phyloP scores from a whole-genome alignment of 2,797 vertebrate genomes.

The Sorex maritimensis region DNA sequence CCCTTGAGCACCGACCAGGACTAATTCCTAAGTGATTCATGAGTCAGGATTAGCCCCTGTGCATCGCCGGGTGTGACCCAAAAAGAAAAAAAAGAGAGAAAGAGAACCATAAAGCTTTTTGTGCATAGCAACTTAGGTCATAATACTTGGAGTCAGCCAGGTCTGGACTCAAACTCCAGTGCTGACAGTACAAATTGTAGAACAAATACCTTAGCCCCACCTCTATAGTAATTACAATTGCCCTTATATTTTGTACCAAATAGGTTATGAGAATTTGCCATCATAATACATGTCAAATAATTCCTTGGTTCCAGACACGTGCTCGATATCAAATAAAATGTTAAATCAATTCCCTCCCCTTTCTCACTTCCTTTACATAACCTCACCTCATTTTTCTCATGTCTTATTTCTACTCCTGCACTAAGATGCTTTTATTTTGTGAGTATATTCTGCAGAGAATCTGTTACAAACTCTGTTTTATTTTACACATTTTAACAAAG shows the following conservation, averaged over 20 bases:
- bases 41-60: too few relatives aligned
- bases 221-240: not conserved
- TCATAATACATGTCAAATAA: not conserved
- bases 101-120: not conserved
- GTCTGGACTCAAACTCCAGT: not conserved
- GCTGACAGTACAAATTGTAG: not conserved
- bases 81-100: not conserved
- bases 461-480: not conserved
- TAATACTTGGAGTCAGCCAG: not conserved
- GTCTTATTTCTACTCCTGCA: not conserved
- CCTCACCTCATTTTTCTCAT: not conserved
- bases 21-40: too few relatives aligned
- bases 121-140: not conserved
- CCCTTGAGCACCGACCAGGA: too few relatives aligned
- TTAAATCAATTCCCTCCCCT: not conserved
- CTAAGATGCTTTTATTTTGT: not conserved
- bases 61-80: too few relatives aligned
- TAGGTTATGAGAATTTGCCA: not conserved
- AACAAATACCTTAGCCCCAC: not conserved
- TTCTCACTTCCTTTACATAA: not conserved
- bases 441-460: not conserved
- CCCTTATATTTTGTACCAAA: not conserved
- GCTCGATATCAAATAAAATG: not conserved
- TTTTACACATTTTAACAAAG: slow-evolving; percentile 43
- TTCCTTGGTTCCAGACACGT: not conserved